Percentiles rank a stretch among this genome's conserved stretches.
phyloP scores from a whole-genome alignment of 2,888 invertebrate genomes.

The Nasonia oneida region DNA sequence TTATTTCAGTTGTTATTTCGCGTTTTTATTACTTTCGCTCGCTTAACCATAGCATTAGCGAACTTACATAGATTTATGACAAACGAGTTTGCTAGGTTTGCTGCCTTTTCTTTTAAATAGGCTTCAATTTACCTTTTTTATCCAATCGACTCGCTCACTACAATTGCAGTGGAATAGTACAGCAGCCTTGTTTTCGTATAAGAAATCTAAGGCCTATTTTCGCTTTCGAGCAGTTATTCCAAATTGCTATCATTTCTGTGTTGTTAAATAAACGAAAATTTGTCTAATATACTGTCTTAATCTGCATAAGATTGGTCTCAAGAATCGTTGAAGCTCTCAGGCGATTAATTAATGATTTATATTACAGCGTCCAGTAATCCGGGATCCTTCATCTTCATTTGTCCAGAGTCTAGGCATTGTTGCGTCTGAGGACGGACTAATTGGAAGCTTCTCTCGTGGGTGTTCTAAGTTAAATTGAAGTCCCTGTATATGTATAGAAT shows the following conservation, averaged over 20 bases:
- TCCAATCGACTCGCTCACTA: not conserved
- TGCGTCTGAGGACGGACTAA: not conserved
- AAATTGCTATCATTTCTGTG: not conserved
- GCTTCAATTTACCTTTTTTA: slow-evolving; percentile 28
- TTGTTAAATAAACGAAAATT: not conserved
- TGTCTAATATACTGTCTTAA: not conserved
- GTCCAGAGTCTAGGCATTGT: not conserved
- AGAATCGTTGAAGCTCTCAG: not conserved
- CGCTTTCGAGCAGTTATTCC: not conserved
- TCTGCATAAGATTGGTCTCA: too few species aligned
- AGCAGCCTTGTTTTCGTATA: not conserved
- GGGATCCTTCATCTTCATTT: not conserved
- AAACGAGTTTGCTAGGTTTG: not conserved
- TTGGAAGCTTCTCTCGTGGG: slow-evolving; percentile 11
- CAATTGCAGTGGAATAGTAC: slow-evolving; percentile 11
- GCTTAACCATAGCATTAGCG: slow-evolving; percentile 30
- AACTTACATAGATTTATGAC: slow-evolving; percentile 44
- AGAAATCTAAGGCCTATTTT: slow-evolving; percentile 37
- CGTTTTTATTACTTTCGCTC: slow-evolving; percentile 38
- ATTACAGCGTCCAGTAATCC: not conserved
- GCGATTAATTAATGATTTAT: slow-evolving; percentile 21
- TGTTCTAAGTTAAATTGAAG: slow-evolving; percentile 20
- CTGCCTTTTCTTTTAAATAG: not conserved
- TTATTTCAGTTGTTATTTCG: slow-evolving; percentile 33
- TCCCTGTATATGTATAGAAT: slow-evolving; percentile 17